Evolutionary conservation across 2,888 invertebrate genomes (phyloP).

Genomic region (Buathra laborator): DNA sequence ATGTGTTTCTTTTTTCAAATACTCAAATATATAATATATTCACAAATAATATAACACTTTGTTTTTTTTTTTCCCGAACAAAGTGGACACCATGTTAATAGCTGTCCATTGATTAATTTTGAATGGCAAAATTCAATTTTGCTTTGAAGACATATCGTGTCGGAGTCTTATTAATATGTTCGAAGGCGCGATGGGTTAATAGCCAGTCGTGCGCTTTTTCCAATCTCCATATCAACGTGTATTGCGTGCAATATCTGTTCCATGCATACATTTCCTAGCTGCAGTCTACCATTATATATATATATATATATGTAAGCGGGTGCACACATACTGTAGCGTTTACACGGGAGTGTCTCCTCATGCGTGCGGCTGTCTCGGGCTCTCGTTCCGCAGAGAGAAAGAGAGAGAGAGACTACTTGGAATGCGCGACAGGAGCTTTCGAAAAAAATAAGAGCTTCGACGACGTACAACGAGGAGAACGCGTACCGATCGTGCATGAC

Average conservation of each 20-base stretch:
- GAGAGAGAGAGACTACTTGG: slow-evolving; percentile 30
- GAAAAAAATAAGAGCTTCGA: slow-evolving; percentile 51
- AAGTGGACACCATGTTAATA: too few species aligned
- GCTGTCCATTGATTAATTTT: neutral
- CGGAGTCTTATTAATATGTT: neutral
- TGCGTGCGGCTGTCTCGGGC: slow-evolving; percentile 22
- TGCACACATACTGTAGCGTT: neutral
- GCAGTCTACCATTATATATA: slow-evolving; percentile 17
- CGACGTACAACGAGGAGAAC: slow-evolving; percentile 35
- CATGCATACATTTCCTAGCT: slow-evolving; percentile 28
- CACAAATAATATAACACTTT: too few species aligned
- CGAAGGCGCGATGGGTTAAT: neutral
- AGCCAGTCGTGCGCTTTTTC: slow-evolving; percentile 38
- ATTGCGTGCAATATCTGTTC: slow-evolving; percentile 46
- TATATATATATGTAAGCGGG: neutral
- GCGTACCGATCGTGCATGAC: slow-evolving; percentile 61
- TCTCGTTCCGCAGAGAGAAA: neutral
- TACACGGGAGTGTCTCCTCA: slow-evolving; percentile 29
- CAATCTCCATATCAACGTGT: slow-evolving; percentile 47
- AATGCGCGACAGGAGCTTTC: slow-evolving; percentile 50
- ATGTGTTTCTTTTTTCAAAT: neutral
- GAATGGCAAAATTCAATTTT: neutral
- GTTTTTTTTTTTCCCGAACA: too few species aligned
- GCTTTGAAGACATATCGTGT: neutral
- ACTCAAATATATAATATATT: neutral